phyloP scores from a whole-genome alignment of 2,888 invertebrate genomes.

The Lithosia quadra region DNA sequence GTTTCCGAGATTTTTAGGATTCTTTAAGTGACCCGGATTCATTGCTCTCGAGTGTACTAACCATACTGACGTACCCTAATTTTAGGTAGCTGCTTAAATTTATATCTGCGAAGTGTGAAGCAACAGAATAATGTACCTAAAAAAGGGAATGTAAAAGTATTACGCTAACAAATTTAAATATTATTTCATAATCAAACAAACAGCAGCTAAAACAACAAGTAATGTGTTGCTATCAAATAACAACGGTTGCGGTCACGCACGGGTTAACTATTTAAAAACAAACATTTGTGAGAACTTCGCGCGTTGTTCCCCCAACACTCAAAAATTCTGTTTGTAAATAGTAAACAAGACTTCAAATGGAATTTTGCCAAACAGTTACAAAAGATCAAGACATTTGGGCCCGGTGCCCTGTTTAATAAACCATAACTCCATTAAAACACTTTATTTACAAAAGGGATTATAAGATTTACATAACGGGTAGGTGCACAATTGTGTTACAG shows the following conservation, averaged over 20 bases:
- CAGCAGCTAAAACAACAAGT: background rate
- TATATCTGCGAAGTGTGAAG: too few species aligned
- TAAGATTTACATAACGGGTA: constrained; percentile 11
- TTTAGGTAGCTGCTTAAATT: too few species aligned
- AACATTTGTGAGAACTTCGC: background rate
- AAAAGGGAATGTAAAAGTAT: too few species aligned
- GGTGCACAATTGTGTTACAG: constrained; percentile 15
- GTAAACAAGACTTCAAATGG: constrained; percentile 13
- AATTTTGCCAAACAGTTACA: constrained; percentile 11
- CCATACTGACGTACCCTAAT: too few species aligned
- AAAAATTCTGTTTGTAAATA: constrained; percentile 7
- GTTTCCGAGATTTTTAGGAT: too few species aligned
- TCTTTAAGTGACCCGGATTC: too few species aligned
- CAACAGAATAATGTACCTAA: too few species aligned
- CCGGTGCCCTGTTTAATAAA: constrained; percentile 13
- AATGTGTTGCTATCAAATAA: background rate
- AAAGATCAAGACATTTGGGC: constrained; percentile 8
- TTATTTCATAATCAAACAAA: background rate
- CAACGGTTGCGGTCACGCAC: background rate
- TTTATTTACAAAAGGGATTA: constrained; percentile 18
- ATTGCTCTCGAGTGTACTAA: too few species aligned
- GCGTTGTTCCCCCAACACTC: background rate
- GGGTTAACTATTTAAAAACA: background rate
- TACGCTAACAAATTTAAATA: too few species aligned
- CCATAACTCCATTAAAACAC: constrained; percentile 20